Conservation (phyloP, 2,797 vertebrate species). For the Eidolon dupreanum region DNA sequence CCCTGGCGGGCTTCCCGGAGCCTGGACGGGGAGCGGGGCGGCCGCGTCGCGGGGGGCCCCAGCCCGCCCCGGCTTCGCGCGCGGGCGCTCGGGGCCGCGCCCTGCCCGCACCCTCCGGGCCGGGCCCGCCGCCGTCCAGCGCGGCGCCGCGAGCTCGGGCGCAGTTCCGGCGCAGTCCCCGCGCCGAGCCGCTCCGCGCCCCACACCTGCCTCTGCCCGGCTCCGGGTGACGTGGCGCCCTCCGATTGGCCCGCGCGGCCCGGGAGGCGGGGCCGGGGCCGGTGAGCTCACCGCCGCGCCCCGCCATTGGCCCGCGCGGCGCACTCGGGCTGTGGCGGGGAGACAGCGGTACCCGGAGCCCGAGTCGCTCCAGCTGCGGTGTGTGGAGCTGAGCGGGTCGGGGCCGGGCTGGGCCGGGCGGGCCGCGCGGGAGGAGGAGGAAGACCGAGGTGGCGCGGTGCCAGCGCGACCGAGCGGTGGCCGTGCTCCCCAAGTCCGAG, state of each 20-base stretch:
- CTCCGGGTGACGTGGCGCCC: constrained; percentile 54
- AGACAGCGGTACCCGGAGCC: constrained; percentile 76
- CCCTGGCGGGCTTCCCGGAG: too few relatives aligned
- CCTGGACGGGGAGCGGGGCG: too few relatives aligned
- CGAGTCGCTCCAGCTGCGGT: constrained; percentile 71
- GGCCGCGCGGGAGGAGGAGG: not conserved
- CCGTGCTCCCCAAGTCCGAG: constrained; percentile 17
- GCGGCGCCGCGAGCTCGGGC: constrained; percentile 64
- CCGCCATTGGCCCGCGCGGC: constrained; percentile 58
- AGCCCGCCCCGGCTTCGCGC: not conserved
- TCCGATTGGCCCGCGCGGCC: not conserved
- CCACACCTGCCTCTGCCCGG: constrained; percentile 80
- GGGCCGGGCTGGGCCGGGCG: constrained; percentile 53
- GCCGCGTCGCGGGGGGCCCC: too few relatives aligned
- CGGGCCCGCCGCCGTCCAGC: constrained; percentile 54
- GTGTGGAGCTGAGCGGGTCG: constrained; percentile 59
- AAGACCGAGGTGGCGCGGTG: not conserved
- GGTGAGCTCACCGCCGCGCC: constrained; percentile 80
- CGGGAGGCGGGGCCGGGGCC: not conserved
- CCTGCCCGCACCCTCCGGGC: constrained; percentile 42
- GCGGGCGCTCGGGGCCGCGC: not conserved
- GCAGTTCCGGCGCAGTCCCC: constrained; percentile 81
- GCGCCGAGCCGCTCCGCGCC: constrained; percentile 70
- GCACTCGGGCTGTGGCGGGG: constrained; percentile 79
- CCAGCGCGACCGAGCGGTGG: not conserved